Conservation (phyloP, 2,888 invertebrate species). For the Melanotus villosus region DNA sequence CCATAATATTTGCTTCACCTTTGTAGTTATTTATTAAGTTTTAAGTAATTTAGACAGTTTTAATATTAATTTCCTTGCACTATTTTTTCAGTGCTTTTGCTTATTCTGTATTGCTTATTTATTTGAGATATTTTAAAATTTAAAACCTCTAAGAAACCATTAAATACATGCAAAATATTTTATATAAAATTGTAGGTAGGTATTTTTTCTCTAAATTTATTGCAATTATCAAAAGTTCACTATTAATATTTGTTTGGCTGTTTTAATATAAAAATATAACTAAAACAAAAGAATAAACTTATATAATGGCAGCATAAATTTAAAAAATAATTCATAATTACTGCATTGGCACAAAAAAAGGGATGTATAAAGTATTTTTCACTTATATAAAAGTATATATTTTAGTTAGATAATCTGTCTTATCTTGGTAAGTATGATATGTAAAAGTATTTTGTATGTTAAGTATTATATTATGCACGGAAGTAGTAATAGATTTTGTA, state of each 20-base stretch:
- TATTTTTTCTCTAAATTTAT: neutral
- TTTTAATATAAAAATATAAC: too few relatives aligned
- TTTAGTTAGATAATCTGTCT: slow-evolving; percentile 9
- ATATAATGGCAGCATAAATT: too few relatives aligned
- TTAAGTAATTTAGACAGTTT: slow-evolving; percentile 16
- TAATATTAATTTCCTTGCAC: slow-evolving; percentile 15
- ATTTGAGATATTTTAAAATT: neutral
- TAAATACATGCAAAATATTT: too few relatives aligned
- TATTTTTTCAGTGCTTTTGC: slow-evolving; percentile 30
- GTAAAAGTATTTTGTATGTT: slow-evolving; percentile 8
- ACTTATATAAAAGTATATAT: too few relatives aligned
- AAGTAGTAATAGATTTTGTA: slow-evolving; percentile 5
- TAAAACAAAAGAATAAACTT: too few relatives aligned
- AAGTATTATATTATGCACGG: slow-evolving; percentile 9
- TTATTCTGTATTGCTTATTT: slow-evolving; percentile 28
- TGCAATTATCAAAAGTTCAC: too few relatives aligned
- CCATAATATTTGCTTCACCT: slow-evolving; percentile 41
- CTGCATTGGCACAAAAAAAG: too few relatives aligned
- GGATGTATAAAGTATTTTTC: too few relatives aligned
- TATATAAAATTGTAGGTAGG: neutral
- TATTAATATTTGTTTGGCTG: too few relatives aligned
- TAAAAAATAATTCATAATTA: too few relatives aligned
- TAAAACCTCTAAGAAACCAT: neutral
- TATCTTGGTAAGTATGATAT: slow-evolving; percentile 12
- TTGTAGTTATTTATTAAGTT: slow-evolving; percentile 32